Evolutionary conservation across 1,140 invertebrate species (phyloP), one percentile per base, ranked within the genome.

Genomic region (Drosophila ercepeae): DNA sequence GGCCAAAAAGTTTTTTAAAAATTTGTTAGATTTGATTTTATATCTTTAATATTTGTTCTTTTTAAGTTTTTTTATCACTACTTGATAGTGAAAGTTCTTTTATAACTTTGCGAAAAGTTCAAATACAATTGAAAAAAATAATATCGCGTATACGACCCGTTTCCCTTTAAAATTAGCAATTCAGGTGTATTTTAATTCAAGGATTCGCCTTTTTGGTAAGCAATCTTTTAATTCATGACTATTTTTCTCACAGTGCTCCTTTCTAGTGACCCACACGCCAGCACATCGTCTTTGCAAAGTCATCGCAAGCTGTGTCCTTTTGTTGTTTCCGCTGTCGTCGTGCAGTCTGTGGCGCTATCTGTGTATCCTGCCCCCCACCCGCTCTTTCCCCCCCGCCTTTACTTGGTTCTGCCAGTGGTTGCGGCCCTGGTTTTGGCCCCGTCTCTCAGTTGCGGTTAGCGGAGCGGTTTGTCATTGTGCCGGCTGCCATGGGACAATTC

Each of bases 381-480:
- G 13, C 49, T 54, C 4, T 18, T 11, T 23, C 13, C 36, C 46
- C 27, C 52, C 3, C 64, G 59, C 25, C 29, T n/a, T n/a, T n/a
- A n/a, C n/a, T n/a, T 32, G 29, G 2, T n/a, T 32, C 11, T 32
- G 29, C 29, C 29, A 32, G 29, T 32, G 29, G 29, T 32, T 44
- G 54, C 65, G 59, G 50, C 14, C 41, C 27, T 6, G 1, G 19
- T 23, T 16, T 42, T 1, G 8, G 6, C 21, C 14, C 59, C 25
- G n/a, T 58, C 39, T 34, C 51, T 50, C 54, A 51, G 51, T 77
- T 84, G 81, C 73, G 81, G 81, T 84, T 86, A 76, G 81, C 79
- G 76, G 65, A 88, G 83, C 82, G 82, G 82, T 88, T 89, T 88
- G 82, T 88, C 82, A 86, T 88, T 86, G 82, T 86, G 82, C 82